Conservation (phyloP, 2,113 vertebrate genomes). For the Otocyon megalotis region DNA sequence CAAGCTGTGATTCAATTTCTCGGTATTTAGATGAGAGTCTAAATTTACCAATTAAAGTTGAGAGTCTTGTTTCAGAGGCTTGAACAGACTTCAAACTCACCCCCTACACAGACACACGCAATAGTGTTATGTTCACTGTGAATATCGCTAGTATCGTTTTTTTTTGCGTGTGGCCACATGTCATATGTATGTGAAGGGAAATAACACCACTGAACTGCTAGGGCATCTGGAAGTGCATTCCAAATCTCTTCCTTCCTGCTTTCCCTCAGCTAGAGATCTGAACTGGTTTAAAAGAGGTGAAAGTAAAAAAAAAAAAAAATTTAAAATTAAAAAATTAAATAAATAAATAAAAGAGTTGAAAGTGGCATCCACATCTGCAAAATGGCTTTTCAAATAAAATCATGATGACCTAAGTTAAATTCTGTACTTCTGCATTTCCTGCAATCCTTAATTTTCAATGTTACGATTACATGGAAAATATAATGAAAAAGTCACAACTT, state of each 20-base stretch:
- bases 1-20: not conserved
- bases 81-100: not conserved
- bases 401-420: not conserved
- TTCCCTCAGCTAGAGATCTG: not conserved
- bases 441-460: not conserved
- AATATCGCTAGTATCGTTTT: not conserved
- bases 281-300: not conserved
- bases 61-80: not conserved
- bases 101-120: not conserved
- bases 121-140: not conserved
- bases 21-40: not conserved
- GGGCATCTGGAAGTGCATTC: not conserved
- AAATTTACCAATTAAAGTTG: not conserved
- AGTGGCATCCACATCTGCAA: not conserved
- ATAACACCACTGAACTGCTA: not conserved
- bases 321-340: too few species aligned
- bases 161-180: not conserved
- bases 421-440: not conserved
- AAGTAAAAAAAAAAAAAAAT: too few species aligned
- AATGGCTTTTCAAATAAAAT: not conserved
- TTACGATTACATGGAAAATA: not conserved
- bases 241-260: conserved; percentile 40
- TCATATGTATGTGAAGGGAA: not conserved
- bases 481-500: not conserved
- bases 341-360: not conserved